Percentiles rank a stretch among this genome's conserved stretches.
Conservation (phyloP, 2,888 invertebrate genomes). For the Phyto melanocephala region DNA sequence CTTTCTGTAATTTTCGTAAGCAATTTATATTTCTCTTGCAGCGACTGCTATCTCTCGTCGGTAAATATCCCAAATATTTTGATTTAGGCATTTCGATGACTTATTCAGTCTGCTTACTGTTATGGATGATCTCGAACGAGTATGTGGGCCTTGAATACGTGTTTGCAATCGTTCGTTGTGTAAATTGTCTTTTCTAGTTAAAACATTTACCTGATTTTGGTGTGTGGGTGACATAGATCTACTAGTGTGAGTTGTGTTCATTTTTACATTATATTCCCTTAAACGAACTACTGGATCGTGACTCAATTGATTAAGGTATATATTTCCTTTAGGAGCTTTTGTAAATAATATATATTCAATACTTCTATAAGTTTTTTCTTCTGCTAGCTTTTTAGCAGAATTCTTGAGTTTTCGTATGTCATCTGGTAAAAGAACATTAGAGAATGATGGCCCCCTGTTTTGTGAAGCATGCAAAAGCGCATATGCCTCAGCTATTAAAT, state of each 20-base stretch:
- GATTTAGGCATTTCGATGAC: background rate
- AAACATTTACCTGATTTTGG: background rate
- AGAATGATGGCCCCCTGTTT: slow-evolving; percentile 80
- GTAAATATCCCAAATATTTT: slow-evolving; percentile 65
- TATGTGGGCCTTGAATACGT: background rate
- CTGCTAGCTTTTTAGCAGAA: slow-evolving; percentile 8
- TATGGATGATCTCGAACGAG: slow-evolving; percentile 54
- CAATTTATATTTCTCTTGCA: slow-evolving; percentile 75
- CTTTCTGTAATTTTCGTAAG: slow-evolving; percentile 80
- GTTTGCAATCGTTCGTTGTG: background rate
- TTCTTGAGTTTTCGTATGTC: slow-evolving; percentile 69
- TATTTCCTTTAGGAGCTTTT: slow-evolving; percentile 33
- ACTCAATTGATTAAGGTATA: slow-evolving; percentile 51
- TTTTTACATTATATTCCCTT: slow-evolving; percentile 34
- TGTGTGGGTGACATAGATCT: slow-evolving; percentile 30
- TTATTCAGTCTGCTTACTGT: no score
- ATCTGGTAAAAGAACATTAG: slow-evolving; percentile 78
- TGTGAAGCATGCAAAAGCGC: slow-evolving; percentile 84
- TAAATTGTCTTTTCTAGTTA: background rate
- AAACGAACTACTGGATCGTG: slow-evolving; percentile 48
- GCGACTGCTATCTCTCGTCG: slow-evolving; percentile 54
- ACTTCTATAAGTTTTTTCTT: slow-evolving; percentile 13
- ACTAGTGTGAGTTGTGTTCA: background rate
- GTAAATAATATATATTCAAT: slow-evolving; percentile 59
- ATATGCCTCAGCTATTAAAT: slow-evolving; percentile 82